A percentile compares a stretch with the other conserved stretches of the same genome.
phyloP scores from a whole-genome alignment of 2,113 vertebrate genomes.

The Pelobates fuscus region DNA sequence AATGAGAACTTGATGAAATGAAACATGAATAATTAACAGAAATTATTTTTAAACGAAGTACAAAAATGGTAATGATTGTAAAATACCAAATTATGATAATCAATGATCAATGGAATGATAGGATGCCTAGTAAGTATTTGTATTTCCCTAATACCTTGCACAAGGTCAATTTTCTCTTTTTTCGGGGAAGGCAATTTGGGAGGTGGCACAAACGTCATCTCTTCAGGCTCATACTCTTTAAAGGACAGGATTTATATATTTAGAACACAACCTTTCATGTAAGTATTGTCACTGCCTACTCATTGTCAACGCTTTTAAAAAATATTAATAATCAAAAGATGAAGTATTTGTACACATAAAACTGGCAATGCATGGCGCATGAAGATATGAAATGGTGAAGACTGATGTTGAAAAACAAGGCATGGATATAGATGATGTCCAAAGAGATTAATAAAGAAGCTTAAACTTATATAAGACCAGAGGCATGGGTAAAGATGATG shows the following conservation, averaged over 20 bases:
- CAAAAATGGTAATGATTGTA: neutral
- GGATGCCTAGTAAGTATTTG: neutral
- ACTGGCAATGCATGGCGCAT: neutral
- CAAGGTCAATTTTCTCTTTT: slow-evolving; percentile 70
- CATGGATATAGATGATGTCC: neutral
- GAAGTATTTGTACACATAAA: neutral
- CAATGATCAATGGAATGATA: neutral
- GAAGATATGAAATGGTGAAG: neutral
- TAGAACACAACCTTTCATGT: neutral
- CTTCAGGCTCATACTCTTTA: slow-evolving; percentile 72
- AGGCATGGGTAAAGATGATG: neutral
- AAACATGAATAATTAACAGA: neutral
- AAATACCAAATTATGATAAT: slow-evolving; percentile 2
- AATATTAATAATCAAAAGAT: neutral
- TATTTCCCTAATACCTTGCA: slow-evolving; percentile 71
- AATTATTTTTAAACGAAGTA: neutral
- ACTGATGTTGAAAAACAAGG: neutral
- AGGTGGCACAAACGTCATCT: slow-evolving; percentile 71
- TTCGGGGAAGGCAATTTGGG: slow-evolving; percentile 63
- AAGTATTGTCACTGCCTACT: neutral
- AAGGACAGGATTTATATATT: slow-evolving; percentile 39
- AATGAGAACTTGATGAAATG: slow-evolving; percentile 2
- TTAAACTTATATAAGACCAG: too few species aligned
- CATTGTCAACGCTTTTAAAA: neutral
- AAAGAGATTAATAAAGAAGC: neutral